Evolutionary conservation across 2,113 vertebrate species (phyloP), one percentile per base, ranked within the genome.

Genomic region (Orycteropus afer): DNA sequence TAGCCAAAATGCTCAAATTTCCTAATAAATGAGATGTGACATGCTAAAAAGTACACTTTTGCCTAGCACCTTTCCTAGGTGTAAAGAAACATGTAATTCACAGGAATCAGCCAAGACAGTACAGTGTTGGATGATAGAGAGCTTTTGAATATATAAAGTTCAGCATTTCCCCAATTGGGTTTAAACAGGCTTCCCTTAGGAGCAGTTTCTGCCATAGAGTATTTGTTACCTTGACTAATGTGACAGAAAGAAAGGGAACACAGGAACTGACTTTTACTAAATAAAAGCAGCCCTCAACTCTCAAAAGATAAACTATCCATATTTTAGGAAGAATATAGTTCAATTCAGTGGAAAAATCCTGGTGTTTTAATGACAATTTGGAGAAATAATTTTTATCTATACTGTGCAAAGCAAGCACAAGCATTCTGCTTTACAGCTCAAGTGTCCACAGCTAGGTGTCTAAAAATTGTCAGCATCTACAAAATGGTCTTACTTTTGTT

Each of bases 211-310:
- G 86, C 89, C 88, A 76, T 17, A 23, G 78, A 90, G 81, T 93
- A 92, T 96, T 97, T 94, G 95, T 97, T 96, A 96, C 79, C 85
- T 92, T 93, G 95, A 97, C 94, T 96, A 96, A 96, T 96, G 67
- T 95, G 95, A 89, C 86, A 95, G 92, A 94, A 76, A 92, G 53
- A 95, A 97, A 90, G 88, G 77, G 95, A 96, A 95, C 67, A 95
- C 96, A 96, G 88, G 49, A 94, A 88, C 93, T 92, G 51, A 80
- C 96, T 95, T 95, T 97, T 95, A 45, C 90, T 95, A 92, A 97
- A 95, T 95, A 96, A 97, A 97, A 96, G 80, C 93, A 97, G 74
- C 51, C 69, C 94, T 90, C 85, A 79, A 53, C 40, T 77, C 87
- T 94, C 81, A 86, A 29, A 84, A 93, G 86, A 91, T 96, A 97